Evolutionary conservation across 2,113 vertebrate genomes (phyloP).

Genomic region (Salminus brasiliensis): DNA sequence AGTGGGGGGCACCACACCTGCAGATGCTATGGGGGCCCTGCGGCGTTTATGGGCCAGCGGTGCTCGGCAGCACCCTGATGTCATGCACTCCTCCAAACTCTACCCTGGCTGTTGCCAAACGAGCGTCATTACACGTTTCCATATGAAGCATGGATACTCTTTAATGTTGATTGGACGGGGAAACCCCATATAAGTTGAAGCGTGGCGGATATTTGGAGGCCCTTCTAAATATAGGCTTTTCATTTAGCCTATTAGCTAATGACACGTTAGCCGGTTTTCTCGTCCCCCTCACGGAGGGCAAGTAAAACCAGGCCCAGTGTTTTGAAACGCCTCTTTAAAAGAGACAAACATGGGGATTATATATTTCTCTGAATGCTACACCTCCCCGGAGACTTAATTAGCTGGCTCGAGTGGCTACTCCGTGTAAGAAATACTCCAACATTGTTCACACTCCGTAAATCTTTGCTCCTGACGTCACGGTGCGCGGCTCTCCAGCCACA

Average conservation of each 20-base stretch:
- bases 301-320: conserved; percentile 88
- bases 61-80: conserved; percentile 67
- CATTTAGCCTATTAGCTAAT: conserved; percentile 75
- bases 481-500: conserved; percentile 84
- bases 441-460: conserved; percentile 94
- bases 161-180: conserved; percentile 68
- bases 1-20: conserved; percentile 65
- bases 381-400: conserved; percentile 91
- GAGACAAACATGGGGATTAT: conserved; percentile 82
- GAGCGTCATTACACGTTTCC: conserved; percentile 46
- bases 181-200: conserved; percentile 44
- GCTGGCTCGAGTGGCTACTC: conserved; percentile 84
- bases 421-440: conserved; percentile 90
- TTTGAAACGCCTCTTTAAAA: conserved; percentile 86
- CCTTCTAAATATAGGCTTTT: conserved; percentile 65
- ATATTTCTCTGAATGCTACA: conserved; percentile 81
- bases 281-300: conserved; percentile 84
- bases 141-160: conserved; percentile 39
- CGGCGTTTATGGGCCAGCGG: conserved; percentile 69
- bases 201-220: conserved; percentile 65
- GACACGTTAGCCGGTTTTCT: conserved; percentile 86
- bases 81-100: conserved; percentile 68
- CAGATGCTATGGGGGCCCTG: conserved; percentile 67
- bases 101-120: conserved; percentile 59
- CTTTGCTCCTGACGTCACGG: conserved; percentile 85